Evolutionary conservation across 1,140 invertebrate species (phyloP), one percentile per base, ranked within the genome.

Genomic region (Drosophila obscura): DNA sequence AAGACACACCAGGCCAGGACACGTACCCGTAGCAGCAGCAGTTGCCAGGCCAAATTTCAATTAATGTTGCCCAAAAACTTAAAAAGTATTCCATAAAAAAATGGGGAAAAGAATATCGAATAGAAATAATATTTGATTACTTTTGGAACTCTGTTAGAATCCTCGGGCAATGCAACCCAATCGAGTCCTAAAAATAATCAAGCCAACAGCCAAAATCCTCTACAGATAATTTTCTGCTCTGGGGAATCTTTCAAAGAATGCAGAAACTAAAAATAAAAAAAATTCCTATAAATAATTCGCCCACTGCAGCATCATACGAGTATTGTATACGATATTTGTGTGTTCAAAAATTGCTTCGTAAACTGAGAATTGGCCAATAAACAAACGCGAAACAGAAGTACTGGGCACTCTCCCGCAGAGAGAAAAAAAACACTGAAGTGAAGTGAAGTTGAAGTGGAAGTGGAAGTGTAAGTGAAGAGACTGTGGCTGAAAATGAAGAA

Each of bases 31-130:
- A n/a, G 44, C 26, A 24, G 35, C 35, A 9, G 31, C 26, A 28
- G 26, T 26, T 31, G 24, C 13, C 15, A 24, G 65, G 74, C 69
- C 73, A 55, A 82, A 65, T 82, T 87, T 88, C 83, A 87, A 87
- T 88, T 87, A 87, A 83, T 88, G 75, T 73, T 65, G 66, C 61
- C 22, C 0, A 24, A 44, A 78, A 88, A 87, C 83, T 87, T 72
- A 85, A 85, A 82, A 85, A 82, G 19, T 19, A 19, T 62, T 56
- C 24, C 57, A 19, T 46, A 62, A 45, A 19, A 19, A 19, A 19
- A 19, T 19, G 2, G 19, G 19, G 1, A 19, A 1, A 1, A 19
- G 19, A 1, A 19, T 19, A 19, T 1, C 19, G 19, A 19, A 19
- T 1, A 19, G 1, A 19, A 19, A 19, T 19, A 19, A 19, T 19